A percentile compares a stretch with the other conserved stretches of the same genome.
These are phyloP conservation scores for Megathymus violae DNA, from an alignment of 1,140 invertebrate genomes.

Conservation along the genomic window DNA sequence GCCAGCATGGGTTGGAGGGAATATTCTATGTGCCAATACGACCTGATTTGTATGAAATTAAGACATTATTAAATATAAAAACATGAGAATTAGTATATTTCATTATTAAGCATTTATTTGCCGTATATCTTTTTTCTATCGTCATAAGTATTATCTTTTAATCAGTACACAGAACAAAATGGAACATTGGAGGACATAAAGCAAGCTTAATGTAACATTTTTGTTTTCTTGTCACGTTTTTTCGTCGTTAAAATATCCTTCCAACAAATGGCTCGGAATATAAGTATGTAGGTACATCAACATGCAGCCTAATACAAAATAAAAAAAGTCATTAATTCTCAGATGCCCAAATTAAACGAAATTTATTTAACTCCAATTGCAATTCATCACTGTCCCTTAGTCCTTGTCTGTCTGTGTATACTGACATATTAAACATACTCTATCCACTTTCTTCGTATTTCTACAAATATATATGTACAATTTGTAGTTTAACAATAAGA, in stretches of 20 bases:
- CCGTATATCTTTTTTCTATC: constrained; percentile 15
- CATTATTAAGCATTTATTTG: no score
- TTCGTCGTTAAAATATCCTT: constrained; percentile 69
- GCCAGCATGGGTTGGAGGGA: no score
- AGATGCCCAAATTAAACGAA: constrained; percentile 17
- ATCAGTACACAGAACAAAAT: constrained; percentile 62
- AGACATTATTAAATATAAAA: no score
- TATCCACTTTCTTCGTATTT: no score
- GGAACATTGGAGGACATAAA: constrained; percentile 57
- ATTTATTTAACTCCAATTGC: constrained; percentile 18
- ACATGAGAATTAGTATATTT: no score
- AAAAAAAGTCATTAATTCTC: constrained; percentile 22
- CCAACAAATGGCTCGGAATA: constrained; percentile 65
- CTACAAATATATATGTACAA: no score
- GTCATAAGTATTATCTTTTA: constrained; percentile 65
- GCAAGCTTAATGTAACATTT: constrained; percentile 69
- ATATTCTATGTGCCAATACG: no score
- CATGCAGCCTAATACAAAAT: constrained; percentile 39
- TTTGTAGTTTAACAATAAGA: no score
- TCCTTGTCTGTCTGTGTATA: not conserved
- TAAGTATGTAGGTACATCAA: constrained; percentile 65
- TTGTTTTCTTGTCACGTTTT: constrained; percentile 77
- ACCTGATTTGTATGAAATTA: no score
- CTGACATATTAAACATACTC: no score
- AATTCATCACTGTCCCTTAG: constrained; percentile 6